These are phyloP conservation scores for Syngnathus typhle DNA, from an alignment of 2,113 vertebrate species.

Conservation along the genomic window DNA sequence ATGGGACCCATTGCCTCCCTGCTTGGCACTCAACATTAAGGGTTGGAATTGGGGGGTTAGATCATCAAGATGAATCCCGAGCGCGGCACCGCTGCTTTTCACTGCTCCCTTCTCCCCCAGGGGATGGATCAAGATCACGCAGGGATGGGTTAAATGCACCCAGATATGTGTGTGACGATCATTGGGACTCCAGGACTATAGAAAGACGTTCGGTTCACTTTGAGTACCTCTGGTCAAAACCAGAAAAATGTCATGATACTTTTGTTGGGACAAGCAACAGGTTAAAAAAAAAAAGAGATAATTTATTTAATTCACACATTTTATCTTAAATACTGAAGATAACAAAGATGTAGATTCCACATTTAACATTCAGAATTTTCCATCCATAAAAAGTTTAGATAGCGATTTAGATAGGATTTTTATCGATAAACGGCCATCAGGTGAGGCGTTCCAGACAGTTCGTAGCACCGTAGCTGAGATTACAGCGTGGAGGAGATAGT, in stretches of 20 bases:
- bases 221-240: too few species aligned
- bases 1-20: too few species aligned
- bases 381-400: not conserved
- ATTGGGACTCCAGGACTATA: too few species aligned
- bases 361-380: conserved; percentile 15
- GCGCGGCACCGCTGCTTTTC: too few species aligned
- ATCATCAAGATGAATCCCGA: too few species aligned
- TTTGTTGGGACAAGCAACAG: not conserved
- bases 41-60: too few species aligned
- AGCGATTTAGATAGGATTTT: not conserved
- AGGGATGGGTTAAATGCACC: too few species aligned
- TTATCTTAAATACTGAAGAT: conserved; percentile 54
- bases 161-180: too few species aligned
- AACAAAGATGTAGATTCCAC: conserved; percentile 41
- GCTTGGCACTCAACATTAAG: too few species aligned
- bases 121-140: too few species aligned
- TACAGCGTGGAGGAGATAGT: not conserved
- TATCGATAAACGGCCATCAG: not conserved
- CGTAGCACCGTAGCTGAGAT: not conserved
- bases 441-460: conserved; percentile 1
- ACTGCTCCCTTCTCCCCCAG: too few species aligned
- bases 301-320: conserved; percentile 54
- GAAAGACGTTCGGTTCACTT: too few species aligned
- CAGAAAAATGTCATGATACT: not conserved
- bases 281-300: not conserved